Evolutionary conservation across 2,113 vertebrate species (phyloP).

Genomic region (Sinocyclocheilus anophthalmus): DNA sequence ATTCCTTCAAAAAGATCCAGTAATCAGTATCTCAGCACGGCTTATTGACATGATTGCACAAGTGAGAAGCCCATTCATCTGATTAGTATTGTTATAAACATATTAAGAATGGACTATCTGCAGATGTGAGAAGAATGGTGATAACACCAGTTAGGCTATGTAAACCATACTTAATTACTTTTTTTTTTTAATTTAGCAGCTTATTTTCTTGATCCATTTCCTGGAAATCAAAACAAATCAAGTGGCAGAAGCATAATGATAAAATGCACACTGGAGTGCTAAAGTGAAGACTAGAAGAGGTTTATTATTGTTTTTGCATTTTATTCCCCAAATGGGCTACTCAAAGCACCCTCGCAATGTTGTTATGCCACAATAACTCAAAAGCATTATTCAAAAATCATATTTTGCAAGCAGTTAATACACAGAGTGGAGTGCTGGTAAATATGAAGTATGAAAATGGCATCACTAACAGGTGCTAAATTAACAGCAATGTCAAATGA

Average conservation of each 20-base stretch:
- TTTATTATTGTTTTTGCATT: neutral
- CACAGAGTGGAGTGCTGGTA: neutral
- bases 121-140: neutral
- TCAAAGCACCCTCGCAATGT: neutral
- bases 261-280: neutral
- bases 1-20: neutral
- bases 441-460: neutral
- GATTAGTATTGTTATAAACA: conserved; percentile 24
- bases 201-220: neutral
- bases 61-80: neutral
- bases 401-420: neutral
- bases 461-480: neutral
- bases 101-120: neutral
- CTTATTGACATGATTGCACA: neutral
- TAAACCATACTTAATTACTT: neutral
- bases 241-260: neutral
- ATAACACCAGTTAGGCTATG: neutral
- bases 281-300: neutral
- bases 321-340: neutral
- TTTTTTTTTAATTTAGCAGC: neutral
- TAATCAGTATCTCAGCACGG: neutral
- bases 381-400: neutral
- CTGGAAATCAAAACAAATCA: conserved; percentile 9
- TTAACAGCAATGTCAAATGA: neutral
- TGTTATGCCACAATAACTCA: neutral